Conservation (phyloP, 1,140 invertebrate species). For the Drosophila busckii region DNA sequence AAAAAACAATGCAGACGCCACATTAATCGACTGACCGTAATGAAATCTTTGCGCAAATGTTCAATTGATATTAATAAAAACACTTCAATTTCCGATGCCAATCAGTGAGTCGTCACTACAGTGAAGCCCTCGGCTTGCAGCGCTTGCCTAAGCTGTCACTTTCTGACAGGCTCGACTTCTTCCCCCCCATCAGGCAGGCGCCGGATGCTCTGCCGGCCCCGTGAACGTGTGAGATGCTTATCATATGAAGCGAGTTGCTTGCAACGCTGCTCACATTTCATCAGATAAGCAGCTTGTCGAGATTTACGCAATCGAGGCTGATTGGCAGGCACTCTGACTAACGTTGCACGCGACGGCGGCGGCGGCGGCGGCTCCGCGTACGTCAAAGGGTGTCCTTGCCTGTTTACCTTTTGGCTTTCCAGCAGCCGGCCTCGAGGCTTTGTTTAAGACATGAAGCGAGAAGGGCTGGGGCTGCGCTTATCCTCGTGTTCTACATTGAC, state of each 20-base stretch:
- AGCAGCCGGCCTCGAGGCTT: constrained; percentile 6
- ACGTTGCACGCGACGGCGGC: too few species aligned
- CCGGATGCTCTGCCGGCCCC: constrained; percentile 20
- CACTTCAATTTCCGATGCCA: constrained; percentile 73
- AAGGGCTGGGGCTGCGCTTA: constrained; percentile 13
- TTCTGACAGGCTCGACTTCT: too few species aligned
- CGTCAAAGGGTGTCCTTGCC: constrained; percentile 59
- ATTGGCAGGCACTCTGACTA: constrained; percentile 20
- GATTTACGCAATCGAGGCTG: constrained; percentile 74
- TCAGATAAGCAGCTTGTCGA: constrained; percentile 76
- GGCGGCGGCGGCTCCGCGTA: too few species aligned
- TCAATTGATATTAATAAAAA: constrained; percentile 69
- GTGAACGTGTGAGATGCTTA: constrained; percentile 67
- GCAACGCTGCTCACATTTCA: constrained; percentile 71
- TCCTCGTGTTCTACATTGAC: constrained; percentile 32
- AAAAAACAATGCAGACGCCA: constrained; percentile 33
- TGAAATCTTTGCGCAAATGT: constrained; percentile 43
- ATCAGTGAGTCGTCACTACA: constrained; percentile 25
- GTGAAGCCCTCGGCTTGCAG: constrained; percentile 21
- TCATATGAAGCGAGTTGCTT: constrained; percentile 45
- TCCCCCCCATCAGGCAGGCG: too few species aligned
- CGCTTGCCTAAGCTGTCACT: constrained; percentile 52
- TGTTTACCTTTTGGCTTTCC: constrained; percentile 70
- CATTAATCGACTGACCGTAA: constrained; percentile 24
- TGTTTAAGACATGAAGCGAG: neutral